Conservation (phyloP, 2,113 vertebrate genomes). For the Callionymus lyra region DNA sequence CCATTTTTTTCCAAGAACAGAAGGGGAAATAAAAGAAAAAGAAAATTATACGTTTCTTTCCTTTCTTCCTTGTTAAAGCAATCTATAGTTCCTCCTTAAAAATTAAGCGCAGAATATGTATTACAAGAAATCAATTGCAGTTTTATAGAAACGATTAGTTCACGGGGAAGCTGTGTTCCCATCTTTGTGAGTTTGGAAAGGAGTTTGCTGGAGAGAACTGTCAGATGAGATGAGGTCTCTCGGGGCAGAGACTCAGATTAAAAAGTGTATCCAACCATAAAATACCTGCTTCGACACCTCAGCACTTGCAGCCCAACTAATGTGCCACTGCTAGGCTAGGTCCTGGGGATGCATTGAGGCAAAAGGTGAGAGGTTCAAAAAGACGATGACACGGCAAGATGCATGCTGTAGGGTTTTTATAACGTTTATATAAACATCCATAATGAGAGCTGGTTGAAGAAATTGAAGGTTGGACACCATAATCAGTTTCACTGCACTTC, state of each 20-base stretch:
- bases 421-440: too few species aligned
- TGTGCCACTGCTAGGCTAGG: constrained; percentile 20
- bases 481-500: too few species aligned
- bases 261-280: constrained; percentile 64
- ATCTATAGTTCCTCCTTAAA: too few species aligned
- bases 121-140: neutral
- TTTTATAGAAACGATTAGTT: neutral
- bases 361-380: constrained; percentile 3
- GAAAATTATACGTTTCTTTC: too few species aligned
- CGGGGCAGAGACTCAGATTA: constrained; percentile 55
- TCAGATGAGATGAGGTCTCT: constrained; percentile 34
- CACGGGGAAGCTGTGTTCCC: constrained; percentile 6
- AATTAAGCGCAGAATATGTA: neutral
- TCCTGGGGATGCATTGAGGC: constrained; percentile 14
- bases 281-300: constrained; percentile 67
- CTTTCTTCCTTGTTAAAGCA: too few species aligned
- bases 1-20: too few species aligned
- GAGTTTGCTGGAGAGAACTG: constrained; percentile 8
- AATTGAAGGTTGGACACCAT: too few species aligned
- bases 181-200: constrained; percentile 11
- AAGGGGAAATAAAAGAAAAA: too few species aligned
- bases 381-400: too few species aligned
- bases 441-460: too few species aligned
- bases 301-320: constrained; percentile 36
- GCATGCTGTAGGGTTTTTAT: too few species aligned